Base-by-base conservation (phyloP, 2,797 vertebrate genomes). In the Melanotaenia maccullochi region DNA sequence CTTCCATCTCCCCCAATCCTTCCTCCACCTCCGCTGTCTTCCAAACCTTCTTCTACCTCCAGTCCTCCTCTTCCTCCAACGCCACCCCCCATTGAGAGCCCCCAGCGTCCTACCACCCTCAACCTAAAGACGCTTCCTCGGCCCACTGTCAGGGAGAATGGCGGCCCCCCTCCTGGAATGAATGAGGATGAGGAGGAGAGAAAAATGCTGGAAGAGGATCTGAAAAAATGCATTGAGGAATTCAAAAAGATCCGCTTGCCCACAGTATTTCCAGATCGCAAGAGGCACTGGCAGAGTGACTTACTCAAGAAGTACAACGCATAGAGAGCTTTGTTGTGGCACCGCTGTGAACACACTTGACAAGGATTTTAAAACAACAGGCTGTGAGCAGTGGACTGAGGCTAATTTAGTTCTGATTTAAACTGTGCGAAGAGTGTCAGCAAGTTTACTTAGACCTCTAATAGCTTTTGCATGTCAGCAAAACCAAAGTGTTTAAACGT, bases 201-300 rank as follows among this genome's bases (percentile, higher is more conserved):
- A 72, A 93, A 88, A 76, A 73, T 90, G 0, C 87, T 97, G 89
- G 94, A 96, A 76, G 92, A 95, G 0, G 96, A 98, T 85, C 90
- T 97, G 69, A 96, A 94, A 49, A 96, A 94, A 78, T 97, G 97
- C 89, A 97, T 97, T 0, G 95, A 96, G 16, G 97, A 98, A 69
- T 96, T 96, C 76, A 93, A 89, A 70, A 97, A 92, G 88, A 96
- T 97, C 59, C 94, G 89, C 70, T 93, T 97, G 86, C 97, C 97
- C 1, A 54, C 83, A 0, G 80, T 79, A 28, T 98, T 98, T 77
- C 96, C 96, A 0, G 95, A 97, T 78, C 96, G 94, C 51, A 97
- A 97, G 77, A 90, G 96, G 71, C 94, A 95, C 89, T 97, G 97
- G 97, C 97, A 98, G 83, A 96, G 85, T 0, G 96, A 97, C 85